Conservation (phyloP, 2,888 invertebrate genomes). For the Hypercompe scribonia region DNA sequence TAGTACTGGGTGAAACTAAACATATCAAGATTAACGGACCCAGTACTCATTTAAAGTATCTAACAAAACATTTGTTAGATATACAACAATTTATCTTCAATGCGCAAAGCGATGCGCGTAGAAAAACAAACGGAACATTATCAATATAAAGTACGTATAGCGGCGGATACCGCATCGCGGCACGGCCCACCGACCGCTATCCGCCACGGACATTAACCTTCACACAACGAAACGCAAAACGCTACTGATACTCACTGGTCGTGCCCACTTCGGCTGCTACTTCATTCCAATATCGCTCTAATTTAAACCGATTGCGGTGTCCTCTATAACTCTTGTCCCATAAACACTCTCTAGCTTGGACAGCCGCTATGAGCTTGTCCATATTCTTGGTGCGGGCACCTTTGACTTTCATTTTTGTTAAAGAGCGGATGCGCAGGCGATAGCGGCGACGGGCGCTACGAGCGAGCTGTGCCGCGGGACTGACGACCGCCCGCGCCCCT, state of each 20-base stretch:
- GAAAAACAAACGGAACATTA: conserved; percentile 41
- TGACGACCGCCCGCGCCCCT: conserved; percentile 55
- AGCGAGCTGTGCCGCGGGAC: conserved; percentile 70
- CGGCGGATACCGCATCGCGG: not conserved
- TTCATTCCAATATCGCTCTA: conserved; percentile 84
- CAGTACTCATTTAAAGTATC: conserved; percentile 14
- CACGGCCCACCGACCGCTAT: conserved; percentile 15
- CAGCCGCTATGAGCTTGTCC: conserved; percentile 82
- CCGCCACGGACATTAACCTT: conserved; percentile 62
- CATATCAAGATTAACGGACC: conserved; percentile 12
- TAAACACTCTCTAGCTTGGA: conserved; percentile 80
- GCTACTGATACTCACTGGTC: conserved; percentile 82
- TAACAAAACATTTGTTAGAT: not conserved
- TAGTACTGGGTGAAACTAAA: conserved; percentile 5
- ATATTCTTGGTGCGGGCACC: conserved; percentile 77
- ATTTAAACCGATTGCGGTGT: conserved; percentile 79
- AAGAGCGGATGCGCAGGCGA: conserved; percentile 72
- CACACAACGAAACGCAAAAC: conserved; percentile 52
- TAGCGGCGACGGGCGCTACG: conserved; percentile 56
- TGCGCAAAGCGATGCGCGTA: conserved; percentile 24
- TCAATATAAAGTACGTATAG: conserved; percentile 9
- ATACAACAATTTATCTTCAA: conserved; percentile 8
- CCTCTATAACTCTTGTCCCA: conserved; percentile 83
- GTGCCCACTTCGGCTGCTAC: conserved; percentile 81
- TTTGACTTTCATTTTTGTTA: conserved; percentile 73